Percentiles rank a stretch among this genome's conserved stretches.
These are phyloP conservation scores for Phortica okadai DNA, from an alignment of 2,888 invertebrate genomes.

Conservation along the genomic window DNA sequence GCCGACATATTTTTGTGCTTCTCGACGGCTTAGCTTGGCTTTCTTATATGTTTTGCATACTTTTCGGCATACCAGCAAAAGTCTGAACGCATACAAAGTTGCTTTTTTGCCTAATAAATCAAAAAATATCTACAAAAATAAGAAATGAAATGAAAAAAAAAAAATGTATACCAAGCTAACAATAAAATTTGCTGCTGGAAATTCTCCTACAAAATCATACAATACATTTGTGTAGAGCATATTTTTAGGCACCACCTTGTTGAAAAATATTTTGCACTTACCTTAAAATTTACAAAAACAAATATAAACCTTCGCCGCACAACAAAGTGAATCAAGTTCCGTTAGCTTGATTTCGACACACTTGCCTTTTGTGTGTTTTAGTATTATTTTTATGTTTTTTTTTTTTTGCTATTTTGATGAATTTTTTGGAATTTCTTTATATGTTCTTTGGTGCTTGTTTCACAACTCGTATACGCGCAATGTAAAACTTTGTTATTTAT, in stretches of 20 bases:
- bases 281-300: constrained; percentile 23
- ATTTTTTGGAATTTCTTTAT: neutral
- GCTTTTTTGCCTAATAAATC: constrained; percentile 20
- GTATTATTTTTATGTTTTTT: neutral
- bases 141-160: neutral
- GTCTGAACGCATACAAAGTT: neutral
- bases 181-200: neutral
- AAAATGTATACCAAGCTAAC: neutral
- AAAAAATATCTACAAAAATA: constrained; percentile 3
- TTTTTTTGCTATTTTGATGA: neutral
- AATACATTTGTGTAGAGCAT: constrained; percentile 7
- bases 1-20: neutral
- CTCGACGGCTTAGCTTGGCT: neutral
- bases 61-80: neutral
- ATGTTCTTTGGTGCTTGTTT: constrained; percentile 6
- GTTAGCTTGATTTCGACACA: neutral
- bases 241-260: constrained; percentile 14
- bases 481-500: neutral
- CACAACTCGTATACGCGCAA: neutral
- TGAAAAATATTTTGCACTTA: constrained; percentile 2
- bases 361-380: constrained; percentile 2
- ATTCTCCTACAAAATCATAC: neutral
- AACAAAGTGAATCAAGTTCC: neutral
- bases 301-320: neutral
- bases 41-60: constrained; percentile 1